These are phyloP conservation scores for Ispidina picta DNA, from an alignment of 2,797 vertebrate species.

Conservation along the genomic window DNA sequence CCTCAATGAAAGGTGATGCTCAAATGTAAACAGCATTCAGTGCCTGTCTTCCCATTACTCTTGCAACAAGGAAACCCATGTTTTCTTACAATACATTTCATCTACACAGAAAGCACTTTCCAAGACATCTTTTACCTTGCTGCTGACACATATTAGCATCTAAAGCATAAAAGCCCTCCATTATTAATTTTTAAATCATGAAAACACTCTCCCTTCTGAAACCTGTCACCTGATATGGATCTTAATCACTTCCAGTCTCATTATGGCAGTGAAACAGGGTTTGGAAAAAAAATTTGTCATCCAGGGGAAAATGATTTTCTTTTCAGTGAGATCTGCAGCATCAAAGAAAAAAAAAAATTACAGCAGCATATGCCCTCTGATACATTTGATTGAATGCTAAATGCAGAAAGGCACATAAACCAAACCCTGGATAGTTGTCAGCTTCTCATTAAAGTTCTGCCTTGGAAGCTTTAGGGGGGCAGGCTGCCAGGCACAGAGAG, in stretches of 20 bases:
- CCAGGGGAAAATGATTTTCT: conserved; percentile 3
- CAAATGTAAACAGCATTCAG: background rate
- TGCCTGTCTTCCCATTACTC: background rate
- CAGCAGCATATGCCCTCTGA: conserved; percentile 17
- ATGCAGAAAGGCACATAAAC: conserved; percentile 5
- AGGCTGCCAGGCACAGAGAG: conserved; percentile 20
- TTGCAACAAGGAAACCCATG: background rate
- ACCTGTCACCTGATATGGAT: background rate
- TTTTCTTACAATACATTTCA: background rate
- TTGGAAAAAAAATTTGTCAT: conserved; percentile 9
- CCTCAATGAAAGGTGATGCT: background rate
- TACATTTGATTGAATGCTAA: conserved; percentile 23
- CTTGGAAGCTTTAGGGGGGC: conserved; percentile 17
- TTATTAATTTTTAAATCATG: conserved; percentile 41
- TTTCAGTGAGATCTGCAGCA: conserved; percentile 10
- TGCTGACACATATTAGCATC: conserved; percentile 13
- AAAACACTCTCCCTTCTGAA: conserved; percentile 14
- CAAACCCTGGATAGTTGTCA: conserved; percentile 29
- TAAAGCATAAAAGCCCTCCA: background rate
- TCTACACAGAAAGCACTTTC: background rate
- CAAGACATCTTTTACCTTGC: background rate
- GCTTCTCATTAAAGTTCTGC: conserved; percentile 34
- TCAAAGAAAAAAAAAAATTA: conserved; percentile 10
- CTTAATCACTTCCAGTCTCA: conserved; percentile 16
- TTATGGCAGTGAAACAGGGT: background rate